Base-by-base conservation (phyloP, 1,140 invertebrate species). In the Cyphomyrmex costatus region DNA sequence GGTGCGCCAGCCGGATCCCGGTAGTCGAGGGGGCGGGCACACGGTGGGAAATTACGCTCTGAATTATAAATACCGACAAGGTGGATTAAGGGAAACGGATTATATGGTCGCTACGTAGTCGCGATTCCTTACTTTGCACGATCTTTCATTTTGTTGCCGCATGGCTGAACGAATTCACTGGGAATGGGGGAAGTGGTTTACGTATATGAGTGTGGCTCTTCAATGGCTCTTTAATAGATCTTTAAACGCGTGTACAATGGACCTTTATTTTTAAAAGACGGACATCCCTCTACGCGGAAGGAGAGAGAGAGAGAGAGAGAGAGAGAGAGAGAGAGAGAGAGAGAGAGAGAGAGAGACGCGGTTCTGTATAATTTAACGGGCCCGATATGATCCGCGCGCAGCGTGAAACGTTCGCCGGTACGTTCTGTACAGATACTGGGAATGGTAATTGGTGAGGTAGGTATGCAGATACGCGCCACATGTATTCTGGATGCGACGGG, bases 391-490 rank as follows among this genome's bases (percentile, higher is more conserved):
- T 85, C 87, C 90, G 84, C 56, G 76, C 58, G 30, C 85, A 80
- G 84, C 86, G 82, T 85, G 89, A 91, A 90, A 89, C 87, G 84
- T 86, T 66, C 85, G 63, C 61, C 79, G n/a, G 86, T n/a, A n/a
- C n/a, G n/a, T 77, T 66, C 82, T 84, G 77, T 73, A 91, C 85
- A 85, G 91, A 91, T 89, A 86, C 86, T 86, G 82, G 88, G 76
- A 87, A 92, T 90, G 90, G 88, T 92, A 93, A 93, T 93, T 93
- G 92, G 91, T 88, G 89, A 89, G 90, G 88, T 89, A 89, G 91
- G 91, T 91, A 93, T 92, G 91, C 91, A 91, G 91, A 92, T 92
- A 92, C 88, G 88, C 80, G 86, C 90, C 91, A 90, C 89, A 91
- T 90, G 91, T 92, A 90, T 92, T 92, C 90, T 91, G 73, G 71